Percentiles rank a stretch among this genome's conserved stretches.
Conservation (phyloP, 2,888 invertebrate species). For the Stenurella melanura region DNA sequence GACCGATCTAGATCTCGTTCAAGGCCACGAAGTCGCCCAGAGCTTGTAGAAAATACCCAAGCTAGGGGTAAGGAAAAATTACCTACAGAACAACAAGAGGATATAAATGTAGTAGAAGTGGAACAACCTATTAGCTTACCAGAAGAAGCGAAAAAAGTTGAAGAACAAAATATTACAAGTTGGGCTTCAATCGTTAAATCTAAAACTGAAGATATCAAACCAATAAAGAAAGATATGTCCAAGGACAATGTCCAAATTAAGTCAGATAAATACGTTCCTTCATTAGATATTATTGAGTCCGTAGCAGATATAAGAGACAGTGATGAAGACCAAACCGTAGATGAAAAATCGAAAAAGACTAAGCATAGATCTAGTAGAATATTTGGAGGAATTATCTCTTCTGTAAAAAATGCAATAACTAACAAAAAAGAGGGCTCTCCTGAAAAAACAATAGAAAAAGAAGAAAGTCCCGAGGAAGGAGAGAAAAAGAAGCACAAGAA, state of each 20-base stretch:
- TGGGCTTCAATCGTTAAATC: slow-evolving; percentile 56
- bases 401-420: slow-evolving; percentile 40
- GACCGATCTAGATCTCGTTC: slow-evolving; percentile 65
- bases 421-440: slow-evolving; percentile 33
- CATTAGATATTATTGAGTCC: neutral
- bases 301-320: neutral
- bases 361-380: slow-evolving; percentile 38
- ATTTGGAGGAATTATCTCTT: slow-evolving; percentile 36
- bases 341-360: slow-evolving; percentile 36
- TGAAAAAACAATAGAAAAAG: slow-evolving; percentile 23
- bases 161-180: slow-evolving; percentile 35
- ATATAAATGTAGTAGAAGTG: neutral
- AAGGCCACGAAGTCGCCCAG: slow-evolving; percentile 49
- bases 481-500: slow-evolving; percentile 53
- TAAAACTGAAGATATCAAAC: slow-evolving; percentile 13
- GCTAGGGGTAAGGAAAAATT: neutral
- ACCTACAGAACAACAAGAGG: neutral
- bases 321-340: neutral
- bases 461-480: slow-evolving; percentile 26
- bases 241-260: neutral
- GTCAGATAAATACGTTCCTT: neutral
- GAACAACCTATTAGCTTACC: neutral
- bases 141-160: slow-evolving; percentile 33
- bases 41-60: slow-evolving; percentile 27
- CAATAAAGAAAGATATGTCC: neutral